A percentile compares a stretch with the other conserved stretches of the same genome.
These are phyloP conservation scores for Lanius collurio DNA, from an alignment of 2,113 vertebrate species.

Conservation along the genomic window DNA sequence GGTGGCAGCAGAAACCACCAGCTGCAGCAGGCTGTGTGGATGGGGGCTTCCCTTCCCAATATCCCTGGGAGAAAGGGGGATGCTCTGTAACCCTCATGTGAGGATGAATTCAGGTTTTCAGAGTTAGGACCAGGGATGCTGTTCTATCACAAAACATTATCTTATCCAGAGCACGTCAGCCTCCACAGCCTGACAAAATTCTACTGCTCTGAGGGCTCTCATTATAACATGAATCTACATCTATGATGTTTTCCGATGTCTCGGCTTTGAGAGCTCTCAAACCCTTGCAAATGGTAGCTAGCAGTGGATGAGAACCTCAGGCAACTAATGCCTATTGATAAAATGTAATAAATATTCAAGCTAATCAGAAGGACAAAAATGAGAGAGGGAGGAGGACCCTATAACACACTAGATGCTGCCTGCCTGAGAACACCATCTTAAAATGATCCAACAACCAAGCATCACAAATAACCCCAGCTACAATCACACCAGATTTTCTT, in stretches of 20 bases:
- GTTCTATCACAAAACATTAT: background rate
- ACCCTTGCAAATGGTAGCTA: background rate
- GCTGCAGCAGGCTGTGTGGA: accelerated
- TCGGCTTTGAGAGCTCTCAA: background rate
- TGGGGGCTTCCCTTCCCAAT: background rate
- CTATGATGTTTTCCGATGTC: background rate
- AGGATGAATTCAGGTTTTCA: background rate
- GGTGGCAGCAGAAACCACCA: background rate
- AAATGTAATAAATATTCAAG: background rate
- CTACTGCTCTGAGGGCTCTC: background rate
- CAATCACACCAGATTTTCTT: background rate
- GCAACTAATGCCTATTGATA: background rate
- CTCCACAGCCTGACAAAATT: background rate
- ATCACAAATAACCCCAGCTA: background rate
- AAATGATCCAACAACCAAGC: background rate
- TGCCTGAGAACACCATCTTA: background rate
- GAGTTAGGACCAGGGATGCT: background rate
- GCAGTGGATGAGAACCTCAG: background rate
- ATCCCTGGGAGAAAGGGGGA: background rate
- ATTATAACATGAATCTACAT: background rate
- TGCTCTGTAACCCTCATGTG: background rate
- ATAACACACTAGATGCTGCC: background rate
- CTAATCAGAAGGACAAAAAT: background rate
- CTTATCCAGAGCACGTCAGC: background rate
- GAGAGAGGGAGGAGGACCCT: background rate